Conservation (phyloP, 1,140 invertebrate species). For the Oscheius sp. region DNA sequence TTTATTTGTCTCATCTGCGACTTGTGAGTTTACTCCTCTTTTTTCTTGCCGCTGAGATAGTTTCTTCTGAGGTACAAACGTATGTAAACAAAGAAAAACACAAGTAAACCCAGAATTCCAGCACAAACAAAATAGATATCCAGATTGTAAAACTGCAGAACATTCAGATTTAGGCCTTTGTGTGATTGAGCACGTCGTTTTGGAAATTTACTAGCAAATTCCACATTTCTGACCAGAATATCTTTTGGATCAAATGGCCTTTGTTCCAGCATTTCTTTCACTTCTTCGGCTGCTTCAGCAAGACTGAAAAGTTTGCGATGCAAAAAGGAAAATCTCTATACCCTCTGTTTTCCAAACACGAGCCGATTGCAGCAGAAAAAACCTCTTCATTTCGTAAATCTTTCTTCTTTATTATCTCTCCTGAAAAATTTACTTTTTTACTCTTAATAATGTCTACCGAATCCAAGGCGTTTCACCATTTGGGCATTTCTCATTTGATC, state of each 20-base stretch:
- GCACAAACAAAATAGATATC: not conserved
- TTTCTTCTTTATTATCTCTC: not conserved
- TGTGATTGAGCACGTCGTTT: not conserved
- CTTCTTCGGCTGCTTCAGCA: not conserved
- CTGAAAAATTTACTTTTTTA: not conserved
- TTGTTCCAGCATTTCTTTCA: not conserved
- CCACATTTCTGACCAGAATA: not conserved
- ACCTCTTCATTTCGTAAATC: not conserved
- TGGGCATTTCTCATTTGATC: constrained; percentile 58
- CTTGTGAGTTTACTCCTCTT: no score
- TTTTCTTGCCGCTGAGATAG: no score
- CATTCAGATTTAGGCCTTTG: not conserved
- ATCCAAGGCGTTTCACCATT: constrained; percentile 15
- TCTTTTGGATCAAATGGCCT: not conserved
- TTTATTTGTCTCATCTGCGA: no score
- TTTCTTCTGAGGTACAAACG: no score
- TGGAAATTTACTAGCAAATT: not conserved
- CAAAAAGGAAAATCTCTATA: no score
- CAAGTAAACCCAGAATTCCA: not conserved
- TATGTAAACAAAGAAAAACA: not conserved
- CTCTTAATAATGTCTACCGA: not conserved
- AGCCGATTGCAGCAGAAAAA: not conserved
- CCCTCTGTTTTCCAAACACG: not conserved
- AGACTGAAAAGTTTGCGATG: not conserved
- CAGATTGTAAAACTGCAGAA: not conserved